Evolutionary conservation across 2,113 vertebrate genomes (phyloP).

Genomic region (Xenopus tropicalis): UCB_Xtro_10.0 CM004450.2:42976501-42977000

Average conservation of each 20-base stretch:
- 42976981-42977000: slow-evolving; percentile 51
- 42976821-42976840: slow-evolving; percentile 11
- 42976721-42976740: too few relatives aligned
- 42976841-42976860: slow-evolving; percentile 2
- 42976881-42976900: slow-evolving; percentile 29
- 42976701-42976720: too few relatives aligned
- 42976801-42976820: slow-evolving; percentile 9
- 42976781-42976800: slow-evolving; percentile 5
- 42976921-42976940: slow-evolving; percentile 59
- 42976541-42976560: too few relatives aligned
- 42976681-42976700: too few relatives aligned
- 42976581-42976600: too few relatives aligned
- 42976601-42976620: too few relatives aligned
- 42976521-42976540: too few relatives aligned
- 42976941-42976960: slow-evolving; percentile 61
- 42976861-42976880: slow-evolving; percentile 8
- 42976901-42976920: slow-evolving; percentile 55
- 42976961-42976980: slow-evolving; percentile 67
- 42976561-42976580: too few relatives aligned
- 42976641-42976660: too few relatives aligned
- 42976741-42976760: slow-evolving; percentile 1
- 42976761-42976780: neutral
- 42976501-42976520: too few relatives aligned
- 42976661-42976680: too few relatives aligned
- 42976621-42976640: too few relatives aligned